These are phyloP conservation scores for Eutolmus rufibarbis DNA, from an alignment of 2,888 invertebrate species.

Conservation along the genomic window DNA sequence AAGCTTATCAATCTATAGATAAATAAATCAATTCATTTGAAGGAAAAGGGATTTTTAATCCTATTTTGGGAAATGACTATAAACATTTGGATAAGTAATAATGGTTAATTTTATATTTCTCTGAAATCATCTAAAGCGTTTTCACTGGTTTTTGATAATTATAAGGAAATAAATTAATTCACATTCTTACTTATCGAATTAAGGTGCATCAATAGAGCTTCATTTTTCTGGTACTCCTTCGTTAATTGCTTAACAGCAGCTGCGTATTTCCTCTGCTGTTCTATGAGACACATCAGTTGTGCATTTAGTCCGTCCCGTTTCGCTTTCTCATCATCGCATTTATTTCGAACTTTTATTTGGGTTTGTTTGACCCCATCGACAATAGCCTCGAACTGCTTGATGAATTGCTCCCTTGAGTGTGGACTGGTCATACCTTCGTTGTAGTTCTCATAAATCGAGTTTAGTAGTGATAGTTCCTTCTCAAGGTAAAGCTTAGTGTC, in stretches of 20 bases:
- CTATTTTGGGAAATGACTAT: not conserved
- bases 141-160: not conserved
- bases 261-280: conserved; percentile 79
- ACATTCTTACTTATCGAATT: conserved; percentile 56
- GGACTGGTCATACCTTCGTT: conserved; percentile 84
- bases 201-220: conserved; percentile 63
- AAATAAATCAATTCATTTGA: no score
- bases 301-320: conserved; percentile 72
- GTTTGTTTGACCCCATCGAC: conserved; percentile 89
- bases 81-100: not conserved
- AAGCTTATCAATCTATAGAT: no score
- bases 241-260: conserved; percentile 79
- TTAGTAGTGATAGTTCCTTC: conserved; percentile 87
- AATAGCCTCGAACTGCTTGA: conserved; percentile 88
- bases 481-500: conserved; percentile 93
- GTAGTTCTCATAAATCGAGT: conserved; percentile 89
- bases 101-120: not conserved
- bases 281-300: conserved; percentile 68
- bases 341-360: conserved; percentile 75
- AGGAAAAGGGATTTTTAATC: no score
- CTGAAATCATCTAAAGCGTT: not conserved
- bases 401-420: conserved; percentile 84
- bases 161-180: conserved; percentile 62
- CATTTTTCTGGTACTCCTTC: conserved; percentile 76
- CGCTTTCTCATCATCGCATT: conserved; percentile 72